Percentiles rank a stretch among this genome's conserved stretches.
Evolutionary conservation across 2,888 invertebrate genomes (phyloP).

Genomic region (Agonopterix alstromeriana): DNA sequence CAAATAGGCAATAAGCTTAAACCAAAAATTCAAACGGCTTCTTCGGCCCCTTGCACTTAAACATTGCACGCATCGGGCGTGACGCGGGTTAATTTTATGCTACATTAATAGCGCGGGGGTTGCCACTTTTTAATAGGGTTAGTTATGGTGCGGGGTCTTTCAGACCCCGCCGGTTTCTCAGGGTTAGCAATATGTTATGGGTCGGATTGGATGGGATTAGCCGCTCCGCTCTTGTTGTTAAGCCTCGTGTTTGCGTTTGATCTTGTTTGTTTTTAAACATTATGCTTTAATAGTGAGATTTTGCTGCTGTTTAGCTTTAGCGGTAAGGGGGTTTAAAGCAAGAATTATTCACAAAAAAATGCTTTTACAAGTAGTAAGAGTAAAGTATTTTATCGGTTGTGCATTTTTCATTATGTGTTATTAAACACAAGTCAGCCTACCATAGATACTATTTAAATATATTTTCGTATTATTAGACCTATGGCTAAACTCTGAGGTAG

Average conservation of each 20-base stretch:
- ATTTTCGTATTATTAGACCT: no score
- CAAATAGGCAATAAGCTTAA: background rate
- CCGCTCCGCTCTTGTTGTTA: slow-evolving; percentile 33
- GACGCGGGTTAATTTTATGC: slow-evolving; percentile 73
- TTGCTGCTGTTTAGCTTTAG: no score
- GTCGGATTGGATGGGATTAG: slow-evolving; percentile 46
- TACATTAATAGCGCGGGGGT: slow-evolving; percentile 66
- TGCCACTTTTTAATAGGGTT: slow-evolving; percentile 72
- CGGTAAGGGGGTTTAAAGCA: no score
- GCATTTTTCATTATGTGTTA: no score
- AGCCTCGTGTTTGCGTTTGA: background rate
- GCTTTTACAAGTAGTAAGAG: no score
- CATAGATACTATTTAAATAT: no score
- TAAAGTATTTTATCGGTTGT: no score
- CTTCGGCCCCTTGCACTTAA: slow-evolving; percentile 33
- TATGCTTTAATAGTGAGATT: no score
- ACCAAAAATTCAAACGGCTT: slow-evolving; percentile 14
- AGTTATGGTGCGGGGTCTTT: slow-evolving; percentile 60
- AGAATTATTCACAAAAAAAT: no score
- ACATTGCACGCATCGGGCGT: slow-evolving; percentile 53
- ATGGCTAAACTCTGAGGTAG: no score
- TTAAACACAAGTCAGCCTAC: no score
- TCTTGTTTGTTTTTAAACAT: background rate
- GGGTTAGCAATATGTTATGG: slow-evolving; percentile 59
- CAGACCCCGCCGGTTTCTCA: slow-evolving; percentile 43